These are phyloP conservation scores for Euwallacea fornicatus DNA, from an alignment of 1,140 invertebrate genomes.

Conservation along the genomic window DNA sequence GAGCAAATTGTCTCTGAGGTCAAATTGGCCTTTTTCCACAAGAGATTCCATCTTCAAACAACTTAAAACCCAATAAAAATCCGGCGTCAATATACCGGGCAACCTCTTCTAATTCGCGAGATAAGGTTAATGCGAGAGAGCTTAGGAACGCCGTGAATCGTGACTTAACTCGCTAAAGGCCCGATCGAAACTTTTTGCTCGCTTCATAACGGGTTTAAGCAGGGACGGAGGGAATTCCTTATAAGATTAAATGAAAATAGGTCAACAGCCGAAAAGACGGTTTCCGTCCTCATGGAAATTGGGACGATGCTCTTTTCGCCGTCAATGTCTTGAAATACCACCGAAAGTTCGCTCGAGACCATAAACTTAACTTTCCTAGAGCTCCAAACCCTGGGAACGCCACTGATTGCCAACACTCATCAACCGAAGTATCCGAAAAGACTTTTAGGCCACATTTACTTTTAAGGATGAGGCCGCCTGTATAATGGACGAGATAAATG, in stretches of 20 bases:
- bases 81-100: conserved; percentile 32
- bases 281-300: too few species aligned
- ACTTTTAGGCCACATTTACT: conserved; percentile 39
- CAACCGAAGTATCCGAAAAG: conserved; percentile 36
- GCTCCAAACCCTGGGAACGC: neutral
- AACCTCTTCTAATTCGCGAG: conserved; percentile 36
- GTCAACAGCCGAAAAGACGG: neutral
- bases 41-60: conserved; percentile 34
- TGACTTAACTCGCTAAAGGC: conserved; percentile 36
- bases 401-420: conserved; percentile 18
- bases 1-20: conserved; percentile 19
- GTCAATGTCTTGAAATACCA: too few species aligned
- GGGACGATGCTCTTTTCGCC: too few species aligned
- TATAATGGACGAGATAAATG: conserved; percentile 38
- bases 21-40: conserved; percentile 22
- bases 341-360: too few species aligned
- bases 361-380: too few species aligned
- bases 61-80: conserved; percentile 38
- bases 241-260: neutral
- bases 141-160: conserved; percentile 36
- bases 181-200: conserved; percentile 35
- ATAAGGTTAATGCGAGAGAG: conserved; percentile 38
- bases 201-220: conserved; percentile 24
- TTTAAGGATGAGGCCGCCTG: conserved; percentile 36
- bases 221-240: conserved; percentile 10